phyloP scores from a whole-genome alignment of 2,797 vertebrate species.

The Danio albolineatus region DNA sequence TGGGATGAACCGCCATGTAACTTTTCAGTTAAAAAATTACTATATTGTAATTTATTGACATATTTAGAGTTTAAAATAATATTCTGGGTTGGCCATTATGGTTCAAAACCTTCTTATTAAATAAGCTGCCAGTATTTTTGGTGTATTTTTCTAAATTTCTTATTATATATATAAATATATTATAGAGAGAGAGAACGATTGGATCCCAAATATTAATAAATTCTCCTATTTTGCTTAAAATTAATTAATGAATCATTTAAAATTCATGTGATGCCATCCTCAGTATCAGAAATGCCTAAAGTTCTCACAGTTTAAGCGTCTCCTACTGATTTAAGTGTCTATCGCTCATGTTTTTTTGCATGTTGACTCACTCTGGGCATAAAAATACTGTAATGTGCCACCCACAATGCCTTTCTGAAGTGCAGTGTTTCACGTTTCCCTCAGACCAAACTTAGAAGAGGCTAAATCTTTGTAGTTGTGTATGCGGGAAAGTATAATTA shows the following conservation, averaged over 20 bases:
- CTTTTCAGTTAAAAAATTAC: too few relatives aligned
- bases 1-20: too few relatives aligned
- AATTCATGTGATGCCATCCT: background rate
- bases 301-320: slow-evolving; percentile 50
- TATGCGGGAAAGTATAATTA: slow-evolving; percentile 28
- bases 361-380: slow-evolving; percentile 52
- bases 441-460: slow-evolving; percentile 28
- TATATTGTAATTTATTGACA: too few relatives aligned
- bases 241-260: background rate
- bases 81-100: too few relatives aligned
- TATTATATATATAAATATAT: too few relatives aligned
- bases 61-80: too few relatives aligned
- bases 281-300: background rate
- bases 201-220: background rate
- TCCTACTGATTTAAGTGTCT: slow-evolving; percentile 41
- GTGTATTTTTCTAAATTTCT: too few relatives aligned
- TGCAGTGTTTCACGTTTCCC: slow-evolving; percentile 54
- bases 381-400: slow-evolving; percentile 52
- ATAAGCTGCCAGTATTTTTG: too few relatives aligned
- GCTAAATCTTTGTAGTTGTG: slow-evolving; percentile 35
- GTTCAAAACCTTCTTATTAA: too few relatives aligned
- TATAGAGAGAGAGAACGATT: background rate
- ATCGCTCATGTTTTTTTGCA: slow-evolving; percentile 46
- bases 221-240: background rate
- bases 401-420: slow-evolving; percentile 52